Conservation (phyloP, 2,113 vertebrate genomes). For the Pteronura brasiliensis region DNA sequence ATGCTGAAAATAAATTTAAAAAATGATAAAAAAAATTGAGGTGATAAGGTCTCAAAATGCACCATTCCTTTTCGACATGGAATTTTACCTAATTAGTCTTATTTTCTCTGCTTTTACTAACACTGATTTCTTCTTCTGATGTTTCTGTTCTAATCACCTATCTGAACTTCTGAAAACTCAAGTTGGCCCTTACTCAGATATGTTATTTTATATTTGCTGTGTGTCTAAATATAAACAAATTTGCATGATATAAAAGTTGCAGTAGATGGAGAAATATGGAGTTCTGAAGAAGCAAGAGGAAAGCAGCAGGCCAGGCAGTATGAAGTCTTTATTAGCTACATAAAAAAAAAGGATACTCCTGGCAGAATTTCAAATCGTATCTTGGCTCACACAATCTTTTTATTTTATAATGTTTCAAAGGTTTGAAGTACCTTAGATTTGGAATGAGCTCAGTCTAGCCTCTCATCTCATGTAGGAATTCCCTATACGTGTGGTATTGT, state of each 20-base stretch:
- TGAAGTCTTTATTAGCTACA: background rate
- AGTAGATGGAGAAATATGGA: background rate
- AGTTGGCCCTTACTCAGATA: background rate
- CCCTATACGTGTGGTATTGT: background rate
- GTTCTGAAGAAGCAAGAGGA: constrained; percentile 1
- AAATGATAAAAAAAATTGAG: too few relatives aligned
- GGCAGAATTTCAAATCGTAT: background rate
- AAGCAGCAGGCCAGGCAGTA: background rate
- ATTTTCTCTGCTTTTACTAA: constrained; percentile 31
- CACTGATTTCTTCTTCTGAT: background rate
- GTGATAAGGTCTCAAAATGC: background rate
- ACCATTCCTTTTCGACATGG: background rate
- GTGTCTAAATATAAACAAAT: background rate
- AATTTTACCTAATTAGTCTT: background rate
- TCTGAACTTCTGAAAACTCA: constrained; percentile 19
- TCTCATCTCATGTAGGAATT: constrained; percentile 2
- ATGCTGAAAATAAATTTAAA: too few relatives aligned
- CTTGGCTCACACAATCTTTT: background rate
- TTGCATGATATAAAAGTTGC: background rate
- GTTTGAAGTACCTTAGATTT: background rate
- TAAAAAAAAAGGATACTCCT: background rate
- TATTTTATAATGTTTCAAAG: constrained; percentile 20
- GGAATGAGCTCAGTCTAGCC: background rate
- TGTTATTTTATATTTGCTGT: constrained; percentile 17
- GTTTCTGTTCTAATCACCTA: background rate